These are phyloP conservation scores for Drosophila orosa DNA, from an alignment of 1,140 invertebrate species.

Conservation along the genomic window DNA sequence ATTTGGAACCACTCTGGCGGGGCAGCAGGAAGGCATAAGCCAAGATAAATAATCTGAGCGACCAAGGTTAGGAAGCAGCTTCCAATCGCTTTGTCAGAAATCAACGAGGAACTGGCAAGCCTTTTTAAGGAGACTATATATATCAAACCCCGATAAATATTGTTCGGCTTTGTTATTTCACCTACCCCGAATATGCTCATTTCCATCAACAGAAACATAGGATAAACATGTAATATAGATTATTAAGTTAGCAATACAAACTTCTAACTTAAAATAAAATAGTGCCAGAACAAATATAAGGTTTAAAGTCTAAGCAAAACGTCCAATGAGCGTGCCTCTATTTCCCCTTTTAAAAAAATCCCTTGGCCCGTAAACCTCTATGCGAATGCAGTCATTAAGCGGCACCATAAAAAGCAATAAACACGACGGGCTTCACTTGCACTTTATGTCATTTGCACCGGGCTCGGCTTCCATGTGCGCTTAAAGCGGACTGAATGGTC, in stretches of 20 bases:
- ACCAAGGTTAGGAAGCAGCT: neutral
- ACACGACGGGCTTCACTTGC: constrained; percentile 63
- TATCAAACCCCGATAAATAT: neutral
- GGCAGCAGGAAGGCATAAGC: constrained; percentile 2
- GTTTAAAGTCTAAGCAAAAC: neutral
- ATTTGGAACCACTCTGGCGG: constrained; percentile 27
- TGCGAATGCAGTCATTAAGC: constrained; percentile 69
- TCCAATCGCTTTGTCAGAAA: constrained; percentile 7
- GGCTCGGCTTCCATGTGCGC: constrained; percentile 49
- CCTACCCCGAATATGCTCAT: neutral
- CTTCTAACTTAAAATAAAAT: neutral
- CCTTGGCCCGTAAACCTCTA: constrained; percentile 2
- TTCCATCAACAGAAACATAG: neutral
- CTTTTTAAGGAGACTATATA: no score
- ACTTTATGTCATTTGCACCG: constrained; percentile 75
- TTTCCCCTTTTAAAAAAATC: neutral
- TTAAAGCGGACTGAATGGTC: constrained; percentile 61
- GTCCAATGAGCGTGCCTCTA: constrained; percentile 9
- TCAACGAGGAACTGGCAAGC: neutral
- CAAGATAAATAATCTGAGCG: constrained; percentile 36
- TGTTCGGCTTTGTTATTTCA: neutral
- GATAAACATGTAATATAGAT: neutral
- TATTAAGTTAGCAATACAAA: neutral
- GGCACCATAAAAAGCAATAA: constrained; percentile 79
- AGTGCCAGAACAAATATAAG: neutral